Conservation (phyloP, 2,797 vertebrate species). For the Halcyon smyrnensis region DNA sequence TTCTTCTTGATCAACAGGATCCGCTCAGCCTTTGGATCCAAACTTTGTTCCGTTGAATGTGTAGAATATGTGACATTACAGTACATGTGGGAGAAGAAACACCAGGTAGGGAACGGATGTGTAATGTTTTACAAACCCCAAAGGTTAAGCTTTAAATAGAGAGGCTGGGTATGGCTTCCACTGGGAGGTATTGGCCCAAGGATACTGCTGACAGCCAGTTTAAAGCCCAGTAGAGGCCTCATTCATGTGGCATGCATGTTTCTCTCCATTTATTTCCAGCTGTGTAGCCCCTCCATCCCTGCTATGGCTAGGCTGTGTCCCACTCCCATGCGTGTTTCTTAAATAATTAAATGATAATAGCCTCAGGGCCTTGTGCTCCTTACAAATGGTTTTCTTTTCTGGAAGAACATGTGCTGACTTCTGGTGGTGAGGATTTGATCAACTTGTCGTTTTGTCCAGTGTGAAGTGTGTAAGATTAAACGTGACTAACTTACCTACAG, state of each 20-base stretch:
- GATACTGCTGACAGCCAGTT: not conserved
- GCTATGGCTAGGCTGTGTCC: not conserved
- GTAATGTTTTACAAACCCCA: not conserved
- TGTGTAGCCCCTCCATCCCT: not conserved
- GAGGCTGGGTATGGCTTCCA: not conserved
- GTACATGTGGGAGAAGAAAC: slow-evolving; percentile 89
- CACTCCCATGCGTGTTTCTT: not conserved
- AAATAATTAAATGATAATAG: not conserved
- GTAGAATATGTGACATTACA: slow-evolving; percentile 89
- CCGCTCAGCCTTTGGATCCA: slow-evolving; percentile 88
- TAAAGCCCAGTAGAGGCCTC: not conserved
- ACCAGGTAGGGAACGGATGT: slow-evolving; percentile 83
- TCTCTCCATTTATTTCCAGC: not conserved
- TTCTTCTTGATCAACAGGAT: slow-evolving; percentile 86
- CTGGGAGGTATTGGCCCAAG: not conserved
- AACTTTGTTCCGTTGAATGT: slow-evolving; percentile 83
- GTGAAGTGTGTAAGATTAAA: not conserved
- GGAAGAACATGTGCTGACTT: not conserved
- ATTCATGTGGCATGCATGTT: not conserved
- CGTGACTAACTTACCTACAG: not conserved
- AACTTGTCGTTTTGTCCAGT: not conserved
- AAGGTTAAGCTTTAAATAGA: not conserved
- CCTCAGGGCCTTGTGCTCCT: not conserved
- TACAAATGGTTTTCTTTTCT: not conserved
- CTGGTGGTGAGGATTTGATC: not conserved